Evolutionary conservation across 1,140 invertebrate genomes (phyloP), one percentile per base, ranked within the genome.

Genomic region (Drosophila chauvacae): DNA sequence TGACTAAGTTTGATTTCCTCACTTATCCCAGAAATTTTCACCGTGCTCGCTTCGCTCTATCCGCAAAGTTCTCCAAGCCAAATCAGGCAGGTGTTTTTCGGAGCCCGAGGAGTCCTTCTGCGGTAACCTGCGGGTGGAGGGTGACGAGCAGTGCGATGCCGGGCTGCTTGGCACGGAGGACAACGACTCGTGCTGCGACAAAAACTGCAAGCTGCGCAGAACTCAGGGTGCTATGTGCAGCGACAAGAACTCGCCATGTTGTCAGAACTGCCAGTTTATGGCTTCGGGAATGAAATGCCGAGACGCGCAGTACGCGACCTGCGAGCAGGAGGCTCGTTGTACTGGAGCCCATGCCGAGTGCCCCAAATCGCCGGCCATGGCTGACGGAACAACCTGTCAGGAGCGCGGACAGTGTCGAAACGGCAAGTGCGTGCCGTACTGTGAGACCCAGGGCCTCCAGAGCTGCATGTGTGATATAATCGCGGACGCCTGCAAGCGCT

Each of bases 391-490:
- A 14, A 94, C 95, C 73, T 98, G 98, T 87, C 94, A 97, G 50
- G 97, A 98, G 92, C 95, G 96, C 71, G 98, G 98, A 0, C 95
- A 97, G 86, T 98, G 98, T 90, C 94, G 95, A 33, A 94, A 94
- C 78, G 98, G 98, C 39, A 96, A 96, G 91, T 99, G 98, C 93
- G 94, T 98, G 74, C 97, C 97, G 3, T 98, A 97, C 92, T 99
- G 98, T 93, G 97, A 98, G 93, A 98, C 97, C 3, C 96, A 97
- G 91, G 97, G 97, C 41, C 94, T 97, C 81, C 96, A 97, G 91
- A 98, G 97, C 92, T 98, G 98, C 93, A 98, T 98, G 96, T 99
- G 98, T 93, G 97, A 98, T 91, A 96, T 96, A 76, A 96, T 97
- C 96, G 94, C 93, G 95, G 92, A 93, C 77, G 92, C 92, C 9